Conservation (phyloP, 2,888 invertebrate genomes). For the Macropis europaea region DNA sequence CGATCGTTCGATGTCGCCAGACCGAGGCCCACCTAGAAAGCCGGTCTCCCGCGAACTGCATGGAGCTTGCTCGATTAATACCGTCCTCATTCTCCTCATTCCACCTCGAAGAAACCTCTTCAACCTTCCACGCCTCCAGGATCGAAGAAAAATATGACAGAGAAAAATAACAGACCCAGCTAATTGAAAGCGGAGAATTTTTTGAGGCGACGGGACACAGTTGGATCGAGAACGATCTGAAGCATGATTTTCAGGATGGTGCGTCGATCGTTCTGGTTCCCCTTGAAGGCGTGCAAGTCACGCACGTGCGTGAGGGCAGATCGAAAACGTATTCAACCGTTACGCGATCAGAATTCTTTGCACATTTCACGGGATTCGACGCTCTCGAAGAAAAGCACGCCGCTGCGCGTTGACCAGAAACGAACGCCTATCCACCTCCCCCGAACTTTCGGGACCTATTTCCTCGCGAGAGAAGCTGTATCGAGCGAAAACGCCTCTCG, state of each 20-base stretch:
- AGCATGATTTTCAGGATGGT: neutral
- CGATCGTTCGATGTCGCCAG: conserved; percentile 21
- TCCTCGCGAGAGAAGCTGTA: neutral
- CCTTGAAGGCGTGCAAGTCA: neutral
- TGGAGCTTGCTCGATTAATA: too few relatives aligned
- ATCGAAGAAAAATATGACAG: too few relatives aligned
- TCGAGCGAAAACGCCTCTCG: conserved; percentile 16
- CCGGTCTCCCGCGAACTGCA: neutral
- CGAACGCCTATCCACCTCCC: too few relatives aligned
- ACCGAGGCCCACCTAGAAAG: conserved; percentile 15
- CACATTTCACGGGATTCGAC: conserved; percentile 12
- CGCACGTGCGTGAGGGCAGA: neutral
- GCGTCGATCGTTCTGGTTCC: conserved; percentile 1
- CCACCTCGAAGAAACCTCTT: neutral
- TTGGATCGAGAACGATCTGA: too few relatives aligned
- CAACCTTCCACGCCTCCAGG: too few relatives aligned
- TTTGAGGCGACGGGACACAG: too few relatives aligned
- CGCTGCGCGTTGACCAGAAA: too few relatives aligned
- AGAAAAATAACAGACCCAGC: too few relatives aligned
- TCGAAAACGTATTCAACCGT: conserved; percentile 19
- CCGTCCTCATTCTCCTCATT: neutral
- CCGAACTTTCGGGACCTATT: conserved; percentile 16
- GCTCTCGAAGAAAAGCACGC: neutral
- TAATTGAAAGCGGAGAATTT: too few relatives aligned
- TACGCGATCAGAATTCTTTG: conserved; percentile 29